Conservation (phyloP, 2,888 invertebrate species). For the Andrena marginata region DNA sequence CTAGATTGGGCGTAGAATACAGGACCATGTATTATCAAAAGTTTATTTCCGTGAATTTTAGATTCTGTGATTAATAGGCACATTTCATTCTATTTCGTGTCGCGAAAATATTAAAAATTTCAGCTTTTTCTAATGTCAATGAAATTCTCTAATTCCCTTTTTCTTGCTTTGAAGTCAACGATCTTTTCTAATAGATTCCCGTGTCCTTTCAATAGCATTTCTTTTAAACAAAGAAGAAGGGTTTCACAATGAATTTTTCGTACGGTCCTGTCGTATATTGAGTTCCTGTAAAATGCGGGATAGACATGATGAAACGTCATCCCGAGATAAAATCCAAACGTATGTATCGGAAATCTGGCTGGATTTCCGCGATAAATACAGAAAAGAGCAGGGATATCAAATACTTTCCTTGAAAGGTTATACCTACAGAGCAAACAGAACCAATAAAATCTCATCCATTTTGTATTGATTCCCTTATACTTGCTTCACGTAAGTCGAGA, state of each 20-base stretch:
- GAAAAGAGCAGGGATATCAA: slow-evolving; percentile 8
- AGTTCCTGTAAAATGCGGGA: slow-evolving; percentile 19
- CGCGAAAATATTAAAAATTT: not conserved
- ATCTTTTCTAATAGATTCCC: not conserved
- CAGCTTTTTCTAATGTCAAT: not conserved
- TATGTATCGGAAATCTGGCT: slow-evolving; percentile 23
- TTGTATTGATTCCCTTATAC: slow-evolving; percentile 23
- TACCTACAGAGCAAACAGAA: slow-evolving; percentile 18
- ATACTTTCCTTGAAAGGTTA: slow-evolving; percentile 6
- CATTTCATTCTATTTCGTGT: too few species aligned
- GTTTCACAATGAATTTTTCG: slow-evolving; percentile 37
- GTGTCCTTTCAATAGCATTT: not conserved
- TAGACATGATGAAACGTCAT: slow-evolving; percentile 11
- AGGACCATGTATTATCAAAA: too few species aligned
- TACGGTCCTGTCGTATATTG: slow-evolving; percentile 10
- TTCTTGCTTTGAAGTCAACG: not conserved
- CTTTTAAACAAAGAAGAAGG: not conserved
- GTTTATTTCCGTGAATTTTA: too few species aligned
- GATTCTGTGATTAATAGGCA: too few species aligned
- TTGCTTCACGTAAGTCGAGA: not conserved
- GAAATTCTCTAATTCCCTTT: not conserved
- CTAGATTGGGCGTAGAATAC: too few species aligned
- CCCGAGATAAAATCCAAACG: slow-evolving; percentile 36
- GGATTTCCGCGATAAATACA: slow-evolving; percentile 30
- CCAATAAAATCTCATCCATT: slow-evolving; percentile 40